Conservation (phyloP, 2,888 invertebrate genomes). For the Scelioninae gen. 2 region DNA sequence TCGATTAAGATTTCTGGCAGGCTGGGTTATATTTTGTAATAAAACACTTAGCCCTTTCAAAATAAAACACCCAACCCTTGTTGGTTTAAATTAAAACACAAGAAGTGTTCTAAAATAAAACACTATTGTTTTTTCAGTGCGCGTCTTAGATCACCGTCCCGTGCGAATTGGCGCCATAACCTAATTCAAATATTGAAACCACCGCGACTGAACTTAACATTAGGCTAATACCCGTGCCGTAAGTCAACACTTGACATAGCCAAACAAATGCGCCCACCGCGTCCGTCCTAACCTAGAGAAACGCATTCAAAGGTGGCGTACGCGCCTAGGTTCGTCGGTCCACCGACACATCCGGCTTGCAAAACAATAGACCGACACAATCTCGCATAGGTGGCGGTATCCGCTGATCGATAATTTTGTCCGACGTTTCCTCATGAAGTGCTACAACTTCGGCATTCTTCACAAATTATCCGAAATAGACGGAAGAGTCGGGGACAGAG, state of each 20-base stretch:
- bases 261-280: conserved; percentile 41
- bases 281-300: conserved; percentile 42
- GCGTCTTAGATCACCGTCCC: conserved; percentile 37
- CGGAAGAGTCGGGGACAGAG: not conserved
- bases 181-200: conserved; percentile 49
- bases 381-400: conserved; percentile 23
- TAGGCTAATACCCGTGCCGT: conserved; percentile 18
- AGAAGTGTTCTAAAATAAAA: no score
- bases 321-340: conserved; percentile 23
- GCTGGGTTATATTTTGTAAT: no score
- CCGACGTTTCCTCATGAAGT: conserved; percentile 20
- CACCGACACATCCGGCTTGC: conserved; percentile 31
- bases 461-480: conserved; percentile 16
- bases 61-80: no score
- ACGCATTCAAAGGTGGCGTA: conserved; percentile 33
- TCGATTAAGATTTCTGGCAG: no score
- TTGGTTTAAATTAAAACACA: no score
- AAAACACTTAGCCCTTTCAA: no score
- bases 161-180: conserved; percentile 17
- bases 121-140: no score
- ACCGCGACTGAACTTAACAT: conserved; percentile 34
- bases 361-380: conserved; percentile 46
- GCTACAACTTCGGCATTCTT: no score
- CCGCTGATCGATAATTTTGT: conserved; percentile 38
- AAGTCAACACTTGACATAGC: conserved; percentile 33